Percentiles rank a stretch among this genome's conserved stretches.
Conservation (phyloP, 2,888 invertebrate species). For the Lasiommata megera region DNA sequence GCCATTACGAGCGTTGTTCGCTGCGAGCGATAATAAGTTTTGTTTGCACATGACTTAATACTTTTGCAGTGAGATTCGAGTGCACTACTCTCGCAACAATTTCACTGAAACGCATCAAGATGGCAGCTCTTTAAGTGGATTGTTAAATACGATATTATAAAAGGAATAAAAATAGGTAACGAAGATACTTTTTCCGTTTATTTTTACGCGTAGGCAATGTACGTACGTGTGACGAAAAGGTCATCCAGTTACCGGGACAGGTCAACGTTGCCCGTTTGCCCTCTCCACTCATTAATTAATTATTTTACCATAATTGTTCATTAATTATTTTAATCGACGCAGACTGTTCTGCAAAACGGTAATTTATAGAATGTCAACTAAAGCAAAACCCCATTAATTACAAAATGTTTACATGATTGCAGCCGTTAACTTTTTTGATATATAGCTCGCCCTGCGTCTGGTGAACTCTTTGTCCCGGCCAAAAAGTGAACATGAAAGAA, state of each 20-base stretch:
- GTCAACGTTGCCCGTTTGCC: too few relatives aligned
- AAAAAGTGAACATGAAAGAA: constrained; percentile 2
- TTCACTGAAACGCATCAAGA: constrained; percentile 5
- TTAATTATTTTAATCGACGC: too few relatives aligned
- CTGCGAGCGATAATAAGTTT: background rate
- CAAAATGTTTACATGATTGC: too few relatives aligned
- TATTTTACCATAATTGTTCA: too few relatives aligned
- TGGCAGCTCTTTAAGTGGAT: background rate
- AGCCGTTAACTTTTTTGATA: too few relatives aligned
- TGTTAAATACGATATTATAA: background rate
- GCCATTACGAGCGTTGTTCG: background rate
- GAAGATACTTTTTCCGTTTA: background rate
- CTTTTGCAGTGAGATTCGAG: constrained; percentile 7
- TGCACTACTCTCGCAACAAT: constrained; percentile 12
- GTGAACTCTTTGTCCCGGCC: background rate
- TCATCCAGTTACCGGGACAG: too few relatives aligned
- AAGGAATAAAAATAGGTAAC: background rate
- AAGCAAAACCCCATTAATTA: too few relatives aligned
- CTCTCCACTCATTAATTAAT: too few relatives aligned
- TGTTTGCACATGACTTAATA: background rate
- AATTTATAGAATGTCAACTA: too few relatives aligned
- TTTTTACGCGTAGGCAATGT: too few relatives aligned
- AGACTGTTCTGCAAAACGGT: too few relatives aligned
- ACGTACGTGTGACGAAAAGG: too few relatives aligned
- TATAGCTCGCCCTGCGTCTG: background rate